Percentiles rank a stretch among this genome's conserved stretches.
These are phyloP conservation scores for Drosophila lutescens DNA, from an alignment of 2,888 invertebrate genomes.

Conservation along the genomic window DNA sequence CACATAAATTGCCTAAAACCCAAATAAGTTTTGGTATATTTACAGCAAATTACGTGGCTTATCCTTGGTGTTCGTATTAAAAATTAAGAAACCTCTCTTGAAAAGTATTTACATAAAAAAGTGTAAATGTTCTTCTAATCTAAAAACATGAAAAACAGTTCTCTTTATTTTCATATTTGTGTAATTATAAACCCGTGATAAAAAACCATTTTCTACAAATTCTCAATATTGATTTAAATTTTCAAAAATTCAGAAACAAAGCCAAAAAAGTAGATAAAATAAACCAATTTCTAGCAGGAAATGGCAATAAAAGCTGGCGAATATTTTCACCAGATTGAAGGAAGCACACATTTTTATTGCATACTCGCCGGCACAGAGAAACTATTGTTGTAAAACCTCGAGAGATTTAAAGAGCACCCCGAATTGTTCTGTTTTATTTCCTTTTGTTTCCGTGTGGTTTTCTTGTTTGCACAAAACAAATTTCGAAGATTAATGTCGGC, in stretches of 20 bases:
- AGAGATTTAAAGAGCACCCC: conserved; percentile 14
- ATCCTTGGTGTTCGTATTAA: too few species aligned
- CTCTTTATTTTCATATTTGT: too few species aligned
- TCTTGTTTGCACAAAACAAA: conserved; percentile 58
- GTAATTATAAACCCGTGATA: too few species aligned
- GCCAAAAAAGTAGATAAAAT: not conserved
- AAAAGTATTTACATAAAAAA: too few species aligned
- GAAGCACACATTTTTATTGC: conserved; percentile 21
- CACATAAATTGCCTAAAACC: too few species aligned
- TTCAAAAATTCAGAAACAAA: not conserved
- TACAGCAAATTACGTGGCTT: not conserved
- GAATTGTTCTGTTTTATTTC: conserved; percentile 11
- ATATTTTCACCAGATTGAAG: conserved; percentile 6
- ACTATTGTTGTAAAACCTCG: conserved; percentile 18
- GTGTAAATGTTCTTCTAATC: too few species aligned
- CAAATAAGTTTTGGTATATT: too few species aligned
- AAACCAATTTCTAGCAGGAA: conserved; percentile 5
- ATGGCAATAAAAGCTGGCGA: conserved; percentile 7
- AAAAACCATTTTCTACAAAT: too few species aligned
- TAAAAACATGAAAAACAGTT: too few species aligned
- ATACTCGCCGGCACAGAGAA: conserved; percentile 4
- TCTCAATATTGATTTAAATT: not conserved
- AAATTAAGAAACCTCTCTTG: too few species aligned
- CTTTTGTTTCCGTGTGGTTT: conserved; percentile 28
- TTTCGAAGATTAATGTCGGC: conserved; percentile 68